phyloP scores from a whole-genome alignment of 2,113 vertebrate genomes.

The Menura novaehollandiae region DNA sequence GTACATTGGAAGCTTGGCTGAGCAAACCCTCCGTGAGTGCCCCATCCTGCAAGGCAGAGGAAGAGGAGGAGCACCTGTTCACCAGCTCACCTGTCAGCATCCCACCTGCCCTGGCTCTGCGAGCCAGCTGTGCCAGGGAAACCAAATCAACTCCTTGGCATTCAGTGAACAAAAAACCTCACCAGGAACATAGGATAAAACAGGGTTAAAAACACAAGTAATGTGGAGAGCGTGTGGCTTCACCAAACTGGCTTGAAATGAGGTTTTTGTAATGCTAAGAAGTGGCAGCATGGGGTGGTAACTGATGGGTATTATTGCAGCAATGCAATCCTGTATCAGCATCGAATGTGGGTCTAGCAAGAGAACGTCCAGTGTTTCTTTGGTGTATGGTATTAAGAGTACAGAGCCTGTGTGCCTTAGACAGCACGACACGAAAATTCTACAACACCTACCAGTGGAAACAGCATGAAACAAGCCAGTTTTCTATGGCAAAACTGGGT shows the following conservation, averaged over 20 bases:
- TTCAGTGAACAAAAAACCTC: background rate
- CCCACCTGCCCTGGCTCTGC: fast-evolving
- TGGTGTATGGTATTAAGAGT: slow-evolving; percentile 57
- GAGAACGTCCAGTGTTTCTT: slow-evolving; percentile 62
- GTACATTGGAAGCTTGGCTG: background rate
- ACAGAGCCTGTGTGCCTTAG: slow-evolving; percentile 14
- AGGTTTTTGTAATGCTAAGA: background rate
- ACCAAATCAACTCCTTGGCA: background rate
- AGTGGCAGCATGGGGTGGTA: background rate
- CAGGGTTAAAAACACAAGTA: background rate
- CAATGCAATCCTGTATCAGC: background rate
- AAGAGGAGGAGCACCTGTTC: background rate
- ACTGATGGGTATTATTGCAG: background rate
- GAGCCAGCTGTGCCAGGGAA: background rate
- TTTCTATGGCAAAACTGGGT: background rate
- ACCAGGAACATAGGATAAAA: background rate
- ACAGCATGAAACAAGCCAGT: background rate
- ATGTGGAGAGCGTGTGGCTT: background rate
- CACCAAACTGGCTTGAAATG: background rate
- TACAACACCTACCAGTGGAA: background rate
- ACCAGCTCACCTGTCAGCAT: fast-evolving
- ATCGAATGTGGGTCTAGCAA: background rate
- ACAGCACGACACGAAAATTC: background rate
- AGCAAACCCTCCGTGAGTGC: background rate
- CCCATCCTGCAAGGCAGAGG: background rate